Base-by-base conservation (phyloP, 2,113 vertebrate species). In the Bujurquina vittata region DNA sequence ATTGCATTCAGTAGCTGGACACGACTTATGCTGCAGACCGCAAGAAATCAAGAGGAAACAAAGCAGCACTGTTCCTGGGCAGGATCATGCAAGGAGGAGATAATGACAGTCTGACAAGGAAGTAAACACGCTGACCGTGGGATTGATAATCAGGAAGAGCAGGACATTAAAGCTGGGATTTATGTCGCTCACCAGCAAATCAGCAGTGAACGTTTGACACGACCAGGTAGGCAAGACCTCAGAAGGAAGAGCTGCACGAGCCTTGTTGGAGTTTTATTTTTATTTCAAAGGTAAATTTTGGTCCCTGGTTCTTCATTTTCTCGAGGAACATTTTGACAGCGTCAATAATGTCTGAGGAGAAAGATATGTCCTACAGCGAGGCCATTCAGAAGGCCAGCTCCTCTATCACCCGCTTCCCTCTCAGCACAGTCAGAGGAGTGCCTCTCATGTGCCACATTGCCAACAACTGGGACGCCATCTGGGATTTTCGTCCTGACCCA, bases 401-500 rank as follows among this genome's bases (percentile, higher is more conserved):
- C 3, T 69, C 77, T 10, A 9, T 93, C 7, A 37, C 4, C 4
- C 94, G 94, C 22, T 96, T 96, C 85, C 94, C 94, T 52, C 76
- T 96, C 46, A 75, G 89, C 57, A 77, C 83, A 0, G 46, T 96
- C 1, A 81, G 87, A 31, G 95, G 95, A 1, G 17, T 96, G 37
- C 93, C 95, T 20, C 94, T 97, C 40, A 94, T 94, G 93, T 84
- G 29, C 63, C 23, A 67, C 40, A 93, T 95, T 1, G 93, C 93
- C 4, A 11, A 94, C 1, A 94, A 91, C 84, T 97, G 93, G 94
- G 93, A 95, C 57, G 54, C 59, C 9, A 26, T 96, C 56, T 92
- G 87, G 87, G 87, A 80, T 76, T 96, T 97, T 80, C 7, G 84
- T 75, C 96, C 96, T 0, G 92, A 95, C 69, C 92, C 95, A 5